These are phyloP conservation scores for Pterostichus madidus DNA, from an alignment of 2,888 invertebrate genomes.

Conservation along the genomic window DNA sequence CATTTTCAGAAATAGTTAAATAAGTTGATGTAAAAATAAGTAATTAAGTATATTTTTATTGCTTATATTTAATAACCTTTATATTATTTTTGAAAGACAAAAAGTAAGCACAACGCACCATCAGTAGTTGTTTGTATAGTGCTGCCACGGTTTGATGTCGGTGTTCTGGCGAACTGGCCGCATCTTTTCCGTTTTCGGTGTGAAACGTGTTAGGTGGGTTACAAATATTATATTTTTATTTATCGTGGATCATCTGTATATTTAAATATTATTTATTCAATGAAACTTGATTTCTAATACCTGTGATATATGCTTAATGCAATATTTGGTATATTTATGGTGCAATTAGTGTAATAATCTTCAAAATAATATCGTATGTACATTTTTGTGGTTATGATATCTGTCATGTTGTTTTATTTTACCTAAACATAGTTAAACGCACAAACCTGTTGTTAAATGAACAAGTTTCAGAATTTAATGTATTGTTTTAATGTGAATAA, in stretches of 20 bases:
- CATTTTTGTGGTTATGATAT: conserved; percentile 38
- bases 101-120: not conserved
- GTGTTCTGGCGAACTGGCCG: conserved; percentile 45
- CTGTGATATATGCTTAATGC: not conserved
- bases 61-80: not conserved
- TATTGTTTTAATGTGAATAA: too few relatives aligned
- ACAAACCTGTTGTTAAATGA: not conserved
- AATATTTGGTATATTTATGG: conserved; percentile 11
- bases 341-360: conserved; percentile 11
- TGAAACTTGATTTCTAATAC: not conserved
- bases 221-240: conserved; percentile 27
- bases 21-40: not conserved
- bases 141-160: conserved; percentile 53
- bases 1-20: not conserved
- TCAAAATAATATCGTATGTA: conserved; percentile 18
- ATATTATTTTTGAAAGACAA: too few relatives aligned
- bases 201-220: conserved; percentile 66
- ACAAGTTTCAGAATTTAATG: too few relatives aligned
- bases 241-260: conserved; percentile 48
- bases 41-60: not conserved
- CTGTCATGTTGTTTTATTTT: conserved; percentile 52
- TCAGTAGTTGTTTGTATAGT: conserved; percentile 15
- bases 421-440: not conserved
- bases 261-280: conserved; percentile 15
- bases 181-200: conserved; percentile 62